Evolutionary conservation across 2,888 invertebrate species (phyloP).

Genomic region (Agonum fuliginosum): DNA sequence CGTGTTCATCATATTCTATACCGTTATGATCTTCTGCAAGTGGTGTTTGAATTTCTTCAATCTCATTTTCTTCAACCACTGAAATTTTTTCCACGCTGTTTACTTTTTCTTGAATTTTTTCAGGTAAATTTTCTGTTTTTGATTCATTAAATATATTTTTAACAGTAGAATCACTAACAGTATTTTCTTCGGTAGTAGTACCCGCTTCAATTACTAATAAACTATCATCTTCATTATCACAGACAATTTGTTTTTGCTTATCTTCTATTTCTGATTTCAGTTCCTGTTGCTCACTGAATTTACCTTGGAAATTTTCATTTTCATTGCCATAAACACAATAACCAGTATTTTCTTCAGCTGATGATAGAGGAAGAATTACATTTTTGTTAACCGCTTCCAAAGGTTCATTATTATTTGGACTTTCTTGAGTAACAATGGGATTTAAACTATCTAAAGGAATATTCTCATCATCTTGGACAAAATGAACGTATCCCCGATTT

Average conservation of each 20-base stretch:
- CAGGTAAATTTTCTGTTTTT: slow-evolving; percentile 59
- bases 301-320: slow-evolving; percentile 57
- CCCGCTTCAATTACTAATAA: slow-evolving; percentile 75
- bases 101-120: slow-evolving; percentile 56
- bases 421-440: slow-evolving; percentile 66
- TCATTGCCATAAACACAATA: slow-evolving; percentile 68
- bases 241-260: slow-evolving; percentile 66
- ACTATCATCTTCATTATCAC: slow-evolving; percentile 78
- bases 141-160: slow-evolving; percentile 69
- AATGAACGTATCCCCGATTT: slow-evolving; percentile 81
- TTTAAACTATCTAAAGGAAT: slow-evolving; percentile 70
- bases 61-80: slow-evolving; percentile 28
- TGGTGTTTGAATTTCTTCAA: slow-evolving; percentile 59
- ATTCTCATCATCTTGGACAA: slow-evolving; percentile 75
- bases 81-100: slow-evolving; percentile 30
- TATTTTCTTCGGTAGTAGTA: slow-evolving; percentile 79
- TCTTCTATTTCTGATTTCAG: slow-evolving; percentile 68
- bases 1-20: slow-evolving; percentile 77
- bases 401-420: slow-evolving; percentile 58
- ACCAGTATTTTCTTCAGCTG: slow-evolving; percentile 67
- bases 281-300: slow-evolving; percentile 67
- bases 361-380: slow-evolving; percentile 69
- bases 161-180: slow-evolving; percentile 72
- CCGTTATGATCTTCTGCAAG: slow-evolving; percentile 62
- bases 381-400: slow-evolving; percentile 69